Evolutionary conservation across 2,797 vertebrate genomes (phyloP).

Genomic region (Poecilia velifera): DNA sequence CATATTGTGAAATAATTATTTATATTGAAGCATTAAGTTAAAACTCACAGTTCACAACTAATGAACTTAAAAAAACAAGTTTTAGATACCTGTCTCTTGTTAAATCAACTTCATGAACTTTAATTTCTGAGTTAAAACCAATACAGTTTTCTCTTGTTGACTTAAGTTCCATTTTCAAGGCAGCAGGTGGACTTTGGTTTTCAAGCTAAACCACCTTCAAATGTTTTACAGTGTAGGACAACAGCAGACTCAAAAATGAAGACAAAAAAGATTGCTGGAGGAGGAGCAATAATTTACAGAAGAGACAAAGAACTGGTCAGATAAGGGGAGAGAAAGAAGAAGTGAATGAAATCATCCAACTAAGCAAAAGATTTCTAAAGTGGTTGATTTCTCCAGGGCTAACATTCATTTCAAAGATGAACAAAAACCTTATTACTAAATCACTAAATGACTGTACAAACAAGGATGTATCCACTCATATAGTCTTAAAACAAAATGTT

Average conservation of each 20-base stretch:
- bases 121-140: too few relatives aligned
- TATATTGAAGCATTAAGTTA: too few relatives aligned
- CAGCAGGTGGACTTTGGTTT: too few relatives aligned
- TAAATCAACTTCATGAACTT: too few relatives aligned
- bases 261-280: neutral
- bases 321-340: neutral
- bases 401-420: constrained; percentile 4
- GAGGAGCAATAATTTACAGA: neutral
- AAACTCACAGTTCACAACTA: too few relatives aligned
- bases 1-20: too few relatives aligned
- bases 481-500: neutral
- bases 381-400: neutral
- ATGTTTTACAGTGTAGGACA: neutral
- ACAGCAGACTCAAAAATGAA: neutral
- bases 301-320: neutral
- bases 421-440: constrained; percentile 11
- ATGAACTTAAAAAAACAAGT: too few relatives aligned
- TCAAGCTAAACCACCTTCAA: too few relatives aligned
- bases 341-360: neutral
- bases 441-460: neutral
- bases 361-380: constrained; percentile 5
- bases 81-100: too few relatives aligned
- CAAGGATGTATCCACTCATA: neutral
- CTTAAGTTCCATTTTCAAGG: too few relatives aligned
- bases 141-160: too few relatives aligned